phyloP scores from a whole-genome alignment of 2,113 vertebrate genomes.

The Hydrolagus affinis region DNA sequence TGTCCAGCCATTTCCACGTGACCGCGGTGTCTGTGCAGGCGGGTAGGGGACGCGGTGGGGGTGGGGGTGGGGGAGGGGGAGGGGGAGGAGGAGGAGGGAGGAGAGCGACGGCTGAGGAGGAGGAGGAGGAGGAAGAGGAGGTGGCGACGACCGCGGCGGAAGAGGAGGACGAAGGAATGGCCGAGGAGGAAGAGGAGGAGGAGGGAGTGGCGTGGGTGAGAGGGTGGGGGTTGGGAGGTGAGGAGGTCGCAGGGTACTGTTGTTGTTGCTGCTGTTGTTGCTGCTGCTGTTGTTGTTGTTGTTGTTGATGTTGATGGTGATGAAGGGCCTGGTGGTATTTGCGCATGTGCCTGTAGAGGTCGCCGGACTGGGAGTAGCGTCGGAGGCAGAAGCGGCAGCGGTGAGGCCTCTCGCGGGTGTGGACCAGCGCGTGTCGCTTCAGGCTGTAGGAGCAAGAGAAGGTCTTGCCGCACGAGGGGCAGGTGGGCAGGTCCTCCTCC shows the following conservation, averaged over 20 bases:
- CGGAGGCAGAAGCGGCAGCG: slow-evolving; percentile 86
- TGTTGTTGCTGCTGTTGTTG: slow-evolving; percentile 22
- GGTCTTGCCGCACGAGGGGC: slow-evolving; percentile 81
- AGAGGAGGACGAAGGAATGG: neutral
- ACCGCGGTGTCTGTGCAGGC: neutral
- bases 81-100: neutral
- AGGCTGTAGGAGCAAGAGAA: slow-evolving; percentile 87
- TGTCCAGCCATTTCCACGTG: slow-evolving; percentile 22
- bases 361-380: slow-evolving; percentile 87
- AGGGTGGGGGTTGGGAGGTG: too few relatives aligned
- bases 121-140: neutral
- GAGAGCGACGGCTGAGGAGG: too few relatives aligned
- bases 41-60: neutral
- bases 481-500: slow-evolving; percentile 80
- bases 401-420: slow-evolving; percentile 80
- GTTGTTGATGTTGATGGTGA: slow-evolving; percentile 67
- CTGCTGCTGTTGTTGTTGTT: slow-evolving; percentile 49
- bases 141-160: neutral
- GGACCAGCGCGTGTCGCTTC: slow-evolving; percentile 81
- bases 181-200: too few relatives aligned
- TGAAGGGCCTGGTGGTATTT: slow-evolving; percentile 73
- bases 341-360: slow-evolving; percentile 84
- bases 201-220: too few relatives aligned
- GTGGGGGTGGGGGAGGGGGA: neutral
- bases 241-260: neutral